Evolutionary conservation across 1,140 invertebrate genomes (phyloP), one percentile per base, ranked within the genome.

Genomic region (Drosophila yakuba): DNA sequence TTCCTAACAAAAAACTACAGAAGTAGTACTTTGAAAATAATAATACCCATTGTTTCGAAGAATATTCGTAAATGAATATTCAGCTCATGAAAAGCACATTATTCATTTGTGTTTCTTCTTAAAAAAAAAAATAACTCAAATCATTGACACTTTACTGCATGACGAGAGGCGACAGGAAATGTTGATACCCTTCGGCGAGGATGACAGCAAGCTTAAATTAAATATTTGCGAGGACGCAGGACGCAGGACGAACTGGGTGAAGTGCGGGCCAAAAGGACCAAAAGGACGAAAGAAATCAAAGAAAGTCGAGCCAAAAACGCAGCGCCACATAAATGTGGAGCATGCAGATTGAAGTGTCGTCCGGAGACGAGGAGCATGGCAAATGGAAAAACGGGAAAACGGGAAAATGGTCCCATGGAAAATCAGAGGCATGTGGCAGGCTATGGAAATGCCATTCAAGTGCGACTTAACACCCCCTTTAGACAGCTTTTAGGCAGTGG

Each of bases 281-380:
- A 47, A 15, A 48, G 62, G 43, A 41, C 36, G 17, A 35, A 28
- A 54, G 55, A 68, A 74, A 64, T 57, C 60, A 75, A 75, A 75
- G 72, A 66, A 75, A 52, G 51, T 51, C 58, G 56, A 59, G 79
- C 44, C 78, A 51, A 75, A 85, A 84, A 88, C 45, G 60, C 78
- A 78, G 50, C 51, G 68, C 68, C 82, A 79, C 82, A 86, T 85
- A 78, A 86, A 88, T 86, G 78, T 88, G 82, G 82, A 63, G 66
- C 82, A 86, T 88, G 75, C 83, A 88, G 79, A 86, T 88, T 86
- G 82, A 86, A 86, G 82, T 86, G 82, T 72, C 78, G 60, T 35
- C 60, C 45, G 58, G 51, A 56, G 47, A 56, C 39, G 50, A 47
- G 41, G 51, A 62, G 43, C 50, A 20, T 17, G 60, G 60, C 39